phyloP scores from a whole-genome alignment of 2,888 invertebrate genomes.

The Ochropleura plecta region DNA sequence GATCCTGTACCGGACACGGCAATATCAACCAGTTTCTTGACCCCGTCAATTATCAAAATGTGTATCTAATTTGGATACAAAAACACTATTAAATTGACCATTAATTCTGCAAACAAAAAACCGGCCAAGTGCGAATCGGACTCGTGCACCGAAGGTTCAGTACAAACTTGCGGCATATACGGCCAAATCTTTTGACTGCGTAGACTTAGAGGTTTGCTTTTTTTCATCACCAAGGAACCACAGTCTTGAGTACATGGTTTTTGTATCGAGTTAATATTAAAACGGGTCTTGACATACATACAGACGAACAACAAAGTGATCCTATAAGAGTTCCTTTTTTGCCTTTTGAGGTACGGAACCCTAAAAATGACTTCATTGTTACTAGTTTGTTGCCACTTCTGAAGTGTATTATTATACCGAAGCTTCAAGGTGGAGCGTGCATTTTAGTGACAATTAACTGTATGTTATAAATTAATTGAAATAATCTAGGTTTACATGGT shows the following conservation, averaged over 20 bases:
- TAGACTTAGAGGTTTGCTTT: too few species aligned
- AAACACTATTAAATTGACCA: constrained; percentile 64
- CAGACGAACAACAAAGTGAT: too few species aligned
- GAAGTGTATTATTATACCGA: constrained; percentile 18
- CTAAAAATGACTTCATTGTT: constrained; percentile 60
- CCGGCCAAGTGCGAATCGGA: too few species aligned
- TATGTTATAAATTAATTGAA: constrained; percentile 36
- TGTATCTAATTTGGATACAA: constrained; percentile 71
- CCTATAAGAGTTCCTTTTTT: too few species aligned
- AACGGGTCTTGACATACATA: too few species aligned
- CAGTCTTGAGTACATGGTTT: too few species aligned
- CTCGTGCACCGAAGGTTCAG: too few species aligned
- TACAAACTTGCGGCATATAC: too few species aligned
- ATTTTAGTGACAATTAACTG: constrained; percentile 38
- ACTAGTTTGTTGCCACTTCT: constrained; percentile 25
- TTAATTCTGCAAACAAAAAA: constrained; percentile 66
- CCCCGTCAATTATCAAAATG: constrained; percentile 71
- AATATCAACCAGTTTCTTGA: constrained; percentile 80
- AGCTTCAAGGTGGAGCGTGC: neutral
- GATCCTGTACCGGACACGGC: constrained; percentile 78
- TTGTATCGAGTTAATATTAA: too few species aligned
- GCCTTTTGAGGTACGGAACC: too few species aligned
- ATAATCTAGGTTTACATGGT: constrained; percentile 47
- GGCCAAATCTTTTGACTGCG: too few species aligned
- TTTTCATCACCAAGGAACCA: too few species aligned